phyloP scores from a whole-genome alignment of 1,140 invertebrate species.

The Potamilus streckersoni region DNA sequence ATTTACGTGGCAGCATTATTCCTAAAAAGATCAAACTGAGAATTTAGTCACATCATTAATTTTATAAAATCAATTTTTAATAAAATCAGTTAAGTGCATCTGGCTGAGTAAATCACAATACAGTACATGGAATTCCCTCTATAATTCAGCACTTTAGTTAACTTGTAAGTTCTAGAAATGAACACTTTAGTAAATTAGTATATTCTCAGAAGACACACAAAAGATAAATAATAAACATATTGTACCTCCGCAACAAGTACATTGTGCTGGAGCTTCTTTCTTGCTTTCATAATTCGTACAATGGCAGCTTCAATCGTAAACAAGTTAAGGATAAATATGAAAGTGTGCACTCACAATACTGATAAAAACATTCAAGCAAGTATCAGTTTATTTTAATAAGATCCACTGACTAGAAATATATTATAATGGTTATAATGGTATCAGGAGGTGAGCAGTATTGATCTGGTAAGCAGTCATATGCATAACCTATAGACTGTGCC shows the following conservation, averaged over 20 bases:
- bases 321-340: constrained; percentile 38
- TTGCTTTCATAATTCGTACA: constrained; percentile 99
- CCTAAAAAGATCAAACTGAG: too few relatives aligned
- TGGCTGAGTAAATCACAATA: too few relatives aligned
- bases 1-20: too few relatives aligned
- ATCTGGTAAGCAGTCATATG: not conserved
- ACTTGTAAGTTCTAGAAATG: too few relatives aligned
- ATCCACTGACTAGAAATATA: not conserved
- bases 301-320: constrained; percentile 95
- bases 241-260: constrained; percentile 90
- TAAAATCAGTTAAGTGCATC: too few relatives aligned
- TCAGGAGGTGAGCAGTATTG: not conserved
- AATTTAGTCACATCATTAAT: too few relatives aligned
- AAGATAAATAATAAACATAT: not conserved
- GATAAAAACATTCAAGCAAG: not conserved
- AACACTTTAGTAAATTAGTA: not conserved
- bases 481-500: not conserved
- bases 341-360: not conserved
- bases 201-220: not conserved
- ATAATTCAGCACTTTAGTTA: not conserved
- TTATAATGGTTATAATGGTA: not conserved
- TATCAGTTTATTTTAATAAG: not conserved
- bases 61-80: too few relatives aligned
- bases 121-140: too few relatives aligned
- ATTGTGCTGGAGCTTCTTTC: constrained; percentile 90